Conservation (phyloP, 2,888 invertebrate species). For the Elysia crispata region DNA sequence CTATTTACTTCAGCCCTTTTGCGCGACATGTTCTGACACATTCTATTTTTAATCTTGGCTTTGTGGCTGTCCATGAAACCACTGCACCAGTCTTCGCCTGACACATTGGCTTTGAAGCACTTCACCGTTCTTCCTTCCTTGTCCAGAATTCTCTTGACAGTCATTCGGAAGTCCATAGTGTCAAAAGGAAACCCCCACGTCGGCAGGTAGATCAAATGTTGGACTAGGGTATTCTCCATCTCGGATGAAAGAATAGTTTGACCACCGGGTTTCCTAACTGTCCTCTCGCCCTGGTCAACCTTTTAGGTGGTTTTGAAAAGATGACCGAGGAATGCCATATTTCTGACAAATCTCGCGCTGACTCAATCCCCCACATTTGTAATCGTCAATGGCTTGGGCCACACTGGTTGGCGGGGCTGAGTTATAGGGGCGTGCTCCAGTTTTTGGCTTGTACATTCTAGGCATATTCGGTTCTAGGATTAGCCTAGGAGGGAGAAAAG, state of each 20-base stretch:
- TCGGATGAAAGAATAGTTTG: too few species aligned
- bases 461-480: neutral
- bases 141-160: too few species aligned
- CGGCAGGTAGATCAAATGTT: too few species aligned
- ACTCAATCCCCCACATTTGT: conserved; percentile 6
- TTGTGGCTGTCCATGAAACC: conserved; percentile 20
- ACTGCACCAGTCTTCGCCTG: conserved; percentile 14
- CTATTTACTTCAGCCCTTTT: conserved; percentile 1
- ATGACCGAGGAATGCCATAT: conserved; percentile 15
- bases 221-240: too few species aligned
- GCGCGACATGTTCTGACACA: conserved; percentile 32
- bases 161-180: too few species aligned
- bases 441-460: conserved; percentile 5
- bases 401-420: neutral
- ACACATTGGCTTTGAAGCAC: neutral
- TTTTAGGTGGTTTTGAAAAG: neutral
- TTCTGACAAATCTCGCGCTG: conserved; percentile 7
- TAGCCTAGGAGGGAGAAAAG: neutral
- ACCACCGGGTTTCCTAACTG: too few species aligned
- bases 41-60: neutral
- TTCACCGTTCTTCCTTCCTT: too few species aligned
- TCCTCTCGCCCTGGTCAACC: too few species aligned
- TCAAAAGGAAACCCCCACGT: too few species aligned
- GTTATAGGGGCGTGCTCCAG: conserved; percentile 12
- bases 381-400: conserved; percentile 15